Percentiles rank a stretch among this genome's conserved stretches.
These are phyloP conservation scores for Andrena trimmerana DNA, from an alignment of 2,888 invertebrate species.

Conservation along the genomic window DNA sequence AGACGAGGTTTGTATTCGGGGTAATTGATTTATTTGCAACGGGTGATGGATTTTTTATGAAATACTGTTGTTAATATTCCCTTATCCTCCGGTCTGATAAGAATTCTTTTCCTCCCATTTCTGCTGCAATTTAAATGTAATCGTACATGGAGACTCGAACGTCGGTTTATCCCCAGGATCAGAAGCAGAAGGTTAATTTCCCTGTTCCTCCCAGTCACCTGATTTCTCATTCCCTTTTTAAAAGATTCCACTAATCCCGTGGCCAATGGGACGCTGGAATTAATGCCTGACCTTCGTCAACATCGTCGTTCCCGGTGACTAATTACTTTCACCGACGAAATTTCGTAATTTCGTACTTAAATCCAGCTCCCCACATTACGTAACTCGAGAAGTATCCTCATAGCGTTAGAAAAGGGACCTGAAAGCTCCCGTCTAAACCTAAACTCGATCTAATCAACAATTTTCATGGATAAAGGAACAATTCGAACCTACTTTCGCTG, in stretches of 20 bases:
- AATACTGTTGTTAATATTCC: no score
- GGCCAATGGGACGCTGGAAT: conserved; percentile 16
- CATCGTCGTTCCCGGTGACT: conserved; percentile 39
- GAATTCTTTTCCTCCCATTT: background rate
- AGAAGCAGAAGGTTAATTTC: conserved; percentile 31
- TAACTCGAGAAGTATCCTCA: no score
- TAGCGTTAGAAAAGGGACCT: no score
- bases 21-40: no score
- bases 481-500: background rate
- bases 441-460: no score
- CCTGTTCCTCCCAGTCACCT: background rate
- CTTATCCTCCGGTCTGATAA: no score
- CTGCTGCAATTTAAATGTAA: conserved; percentile 7
- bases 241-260: conserved; percentile 33
- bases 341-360: background rate
- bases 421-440: no score
- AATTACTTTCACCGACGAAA: conserved; percentile 42
- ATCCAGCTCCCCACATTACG: background rate
- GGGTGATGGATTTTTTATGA: no score
- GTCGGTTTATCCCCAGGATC: conserved; percentile 34
- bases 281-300: conserved; percentile 50
- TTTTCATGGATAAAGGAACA: background rate
- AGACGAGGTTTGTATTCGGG: no score
- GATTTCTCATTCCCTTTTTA: conserved; percentile 51
- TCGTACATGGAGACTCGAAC: background rate